Evolutionary conservation across 2,888 invertebrate species (phyloP).

Genomic region (Drosophila fungiperda): DNA sequence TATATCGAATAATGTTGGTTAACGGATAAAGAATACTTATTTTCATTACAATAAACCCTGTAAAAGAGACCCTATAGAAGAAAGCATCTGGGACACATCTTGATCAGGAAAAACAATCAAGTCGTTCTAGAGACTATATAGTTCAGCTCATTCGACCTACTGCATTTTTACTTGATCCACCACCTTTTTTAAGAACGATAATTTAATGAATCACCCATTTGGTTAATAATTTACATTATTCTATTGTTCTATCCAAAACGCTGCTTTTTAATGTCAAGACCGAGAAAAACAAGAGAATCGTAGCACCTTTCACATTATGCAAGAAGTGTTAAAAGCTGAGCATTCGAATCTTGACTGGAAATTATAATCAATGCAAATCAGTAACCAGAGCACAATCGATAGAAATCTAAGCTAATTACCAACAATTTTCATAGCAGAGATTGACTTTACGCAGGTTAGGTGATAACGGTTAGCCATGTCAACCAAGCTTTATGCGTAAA

Average conservation of each 20-base stretch:
- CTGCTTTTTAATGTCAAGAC: not conserved
- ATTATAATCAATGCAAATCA: constrained; percentile 52
- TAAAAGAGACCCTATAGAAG: not conserved
- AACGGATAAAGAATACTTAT: not conserved
- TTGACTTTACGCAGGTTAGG: constrained; percentile 9
- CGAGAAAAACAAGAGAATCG: not conserved
- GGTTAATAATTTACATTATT: not conserved
- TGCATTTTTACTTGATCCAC: not conserved
- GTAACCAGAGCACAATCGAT: constrained; percentile 42
- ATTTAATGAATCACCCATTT: not conserved
- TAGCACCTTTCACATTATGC: not conserved
- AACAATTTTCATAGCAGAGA: constrained; percentile 40
- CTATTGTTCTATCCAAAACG: not conserved
- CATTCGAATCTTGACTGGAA: constrained; percentile 5
- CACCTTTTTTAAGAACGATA: too few species aligned
- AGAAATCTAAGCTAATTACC: constrained; percentile 47
- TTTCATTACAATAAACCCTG: not conserved
- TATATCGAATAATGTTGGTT: not conserved
- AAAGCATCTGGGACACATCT: not conserved
- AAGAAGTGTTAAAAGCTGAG: not conserved
- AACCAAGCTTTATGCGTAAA: not conserved
- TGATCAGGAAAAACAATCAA: not conserved
- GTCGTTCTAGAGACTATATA: not conserved
- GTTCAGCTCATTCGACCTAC: not conserved
- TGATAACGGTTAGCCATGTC: constrained; percentile 19